Percentiles rank a stretch among this genome's conserved stretches.
Evolutionary conservation across 37 sponge, comb jelly and placozoan genomes (phyloP).

Genomic region (Crambe crambe): DNA sequence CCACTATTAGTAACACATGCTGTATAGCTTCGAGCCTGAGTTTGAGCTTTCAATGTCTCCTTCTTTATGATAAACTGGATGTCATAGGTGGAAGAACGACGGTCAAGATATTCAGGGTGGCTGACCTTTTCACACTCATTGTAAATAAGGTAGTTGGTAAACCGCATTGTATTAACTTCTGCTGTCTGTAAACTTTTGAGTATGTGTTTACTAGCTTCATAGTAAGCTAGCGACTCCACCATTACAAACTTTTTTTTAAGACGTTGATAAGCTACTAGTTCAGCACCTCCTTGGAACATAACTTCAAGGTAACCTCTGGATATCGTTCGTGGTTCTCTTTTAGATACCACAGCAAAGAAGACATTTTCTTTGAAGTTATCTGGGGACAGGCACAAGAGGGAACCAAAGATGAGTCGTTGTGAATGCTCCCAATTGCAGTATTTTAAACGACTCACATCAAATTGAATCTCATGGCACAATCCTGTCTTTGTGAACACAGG

Average conservation of each 20-base stretch:
- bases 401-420: slow-evolving; percentile 78
- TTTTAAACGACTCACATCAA: slow-evolving; percentile 45
- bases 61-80: background rate
- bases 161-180: slow-evolving; percentile 82
- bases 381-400: slow-evolving; percentile 80
- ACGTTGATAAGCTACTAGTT: background rate
- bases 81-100: background rate
- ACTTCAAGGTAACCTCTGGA: slow-evolving; percentile 43
- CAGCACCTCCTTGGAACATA: slow-evolving; percentile 35
- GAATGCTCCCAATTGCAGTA: slow-evolving; percentile 68
- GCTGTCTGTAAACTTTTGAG: slow-evolving; percentile 66
- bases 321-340: slow-evolving; percentile 62
- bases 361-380: slow-evolving; percentile 31
- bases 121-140: slow-evolving; percentile 27
- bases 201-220: slow-evolving; percentile 86
- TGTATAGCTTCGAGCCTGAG: no score
- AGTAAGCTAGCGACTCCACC: slow-evolving; percentile 88
- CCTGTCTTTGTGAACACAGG: slow-evolving; percentile 49
- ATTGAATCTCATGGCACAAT: slow-evolving; percentile 52
- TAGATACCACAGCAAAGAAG: slow-evolving; percentile 76
- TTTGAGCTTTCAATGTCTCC: background rate
- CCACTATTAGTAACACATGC: no score
- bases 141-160: slow-evolving; percentile 62
- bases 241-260: slow-evolving; percentile 41
- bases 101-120: slow-evolving; percentile 33